Base-by-base conservation (phyloP, 2,888 invertebrate genomes). In the Branchellion lobata region DNA sequence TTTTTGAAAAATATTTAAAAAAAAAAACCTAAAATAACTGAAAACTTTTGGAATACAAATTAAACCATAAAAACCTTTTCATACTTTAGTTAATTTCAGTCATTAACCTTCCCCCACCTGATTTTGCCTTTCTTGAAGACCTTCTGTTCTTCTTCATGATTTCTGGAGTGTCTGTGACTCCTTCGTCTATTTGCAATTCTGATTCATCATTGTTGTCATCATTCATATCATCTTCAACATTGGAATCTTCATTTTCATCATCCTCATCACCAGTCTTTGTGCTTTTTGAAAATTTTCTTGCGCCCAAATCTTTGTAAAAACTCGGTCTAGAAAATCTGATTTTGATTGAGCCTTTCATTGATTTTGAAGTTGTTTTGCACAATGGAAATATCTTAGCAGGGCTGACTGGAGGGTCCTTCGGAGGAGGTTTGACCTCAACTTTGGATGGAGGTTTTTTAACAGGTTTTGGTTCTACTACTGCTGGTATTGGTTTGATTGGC, bases 261-360 rank as follows among this genome's bases (percentile, higher is more conserved):
- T 69, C 69, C 5, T 69, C 68, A 65, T 68, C 36, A 24, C 18
- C 47, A 29, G 33, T 31, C 29, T 36, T 53, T 65, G 18, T 61
- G 27, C 18, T 36, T 21, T 74, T 29, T 11, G 36, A 69, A 40
- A 71, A 78, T 31, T 47, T 78, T 71, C 71, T 71, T n/a, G 36
- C 36, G 18, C 40, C 31, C 47, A 71, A 27, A 27, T 78, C 47
- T 69, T 78, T 34, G 31, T 78, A 78, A 47, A 71, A 71, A 47
- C 78, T 69, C 71, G 47, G 24, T 21, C 57, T 65, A 40, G 79
- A 75, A 65, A 75, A 75, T 36, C 74, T 75, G 11, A 79, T 75
- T 75, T 79, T 79, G 1, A 79, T 79, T 8, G 75, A 74, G 27
- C 79, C 79, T 31, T 65, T 79, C 79, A 79, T 79, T n/a, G 75